Conservation (phyloP, 2,113 vertebrate genomes). For the Marmota monax region DNA sequence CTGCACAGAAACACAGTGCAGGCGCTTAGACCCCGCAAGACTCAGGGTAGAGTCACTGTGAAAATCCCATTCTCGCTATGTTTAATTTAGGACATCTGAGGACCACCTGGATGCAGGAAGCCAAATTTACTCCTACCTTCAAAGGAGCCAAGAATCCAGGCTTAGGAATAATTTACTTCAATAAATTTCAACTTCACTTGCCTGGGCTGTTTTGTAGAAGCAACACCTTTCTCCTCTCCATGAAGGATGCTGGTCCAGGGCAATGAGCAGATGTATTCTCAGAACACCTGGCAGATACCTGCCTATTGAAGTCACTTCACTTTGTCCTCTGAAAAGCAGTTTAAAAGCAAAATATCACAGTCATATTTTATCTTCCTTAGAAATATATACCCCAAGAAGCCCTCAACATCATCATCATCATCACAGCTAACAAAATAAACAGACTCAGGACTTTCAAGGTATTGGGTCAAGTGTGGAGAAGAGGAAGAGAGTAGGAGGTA, state of each 20-base stretch:
- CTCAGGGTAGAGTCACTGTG: neutral
- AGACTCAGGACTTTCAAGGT: neutral
- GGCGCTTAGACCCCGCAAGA: neutral
- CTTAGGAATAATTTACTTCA: constrained; percentile 62
- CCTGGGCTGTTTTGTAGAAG: constrained; percentile 25
- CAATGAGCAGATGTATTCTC: neutral
- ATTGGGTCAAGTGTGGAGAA: neutral
- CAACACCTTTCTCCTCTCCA: neutral
- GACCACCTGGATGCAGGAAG: constrained; percentile 71
- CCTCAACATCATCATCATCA: neutral
- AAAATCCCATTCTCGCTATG: constrained; percentile 15
- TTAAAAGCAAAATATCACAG: neutral
- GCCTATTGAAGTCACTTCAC: neutral
- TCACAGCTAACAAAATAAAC: neutral
- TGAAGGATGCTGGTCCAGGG: neutral
- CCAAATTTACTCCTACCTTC: constrained; percentile 61
- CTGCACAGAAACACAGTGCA: neutral
- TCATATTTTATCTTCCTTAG: neutral
- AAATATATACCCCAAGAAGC: neutral
- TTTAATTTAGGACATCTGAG: constrained; percentile 73
- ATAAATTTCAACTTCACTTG: constrained; percentile 28
- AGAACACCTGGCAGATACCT: neutral
- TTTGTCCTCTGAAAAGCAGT: neutral
- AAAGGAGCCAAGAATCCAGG: constrained; percentile 61
- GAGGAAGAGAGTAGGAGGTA: neutral